Evolutionary conservation across 30 jellyfish, hydroid and myxozoan genomes (phyloP).

Genomic region (Catostylus mosaicus): DNA sequence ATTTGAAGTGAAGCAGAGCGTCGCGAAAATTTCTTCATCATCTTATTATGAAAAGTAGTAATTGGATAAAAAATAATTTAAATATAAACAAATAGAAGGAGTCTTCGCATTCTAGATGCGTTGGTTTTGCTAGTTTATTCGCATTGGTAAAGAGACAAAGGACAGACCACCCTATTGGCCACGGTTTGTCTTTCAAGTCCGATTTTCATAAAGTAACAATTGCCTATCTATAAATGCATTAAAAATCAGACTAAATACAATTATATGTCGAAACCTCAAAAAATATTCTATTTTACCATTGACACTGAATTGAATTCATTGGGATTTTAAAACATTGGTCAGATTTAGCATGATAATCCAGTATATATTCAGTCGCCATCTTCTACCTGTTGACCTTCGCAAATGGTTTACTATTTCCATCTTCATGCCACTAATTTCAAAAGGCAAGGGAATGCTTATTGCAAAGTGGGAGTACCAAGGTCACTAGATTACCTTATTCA

Average conservation of each 20-base stretch:
- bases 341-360: not conserved
- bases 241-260: conserved; percentile 2
- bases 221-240: not conserved
- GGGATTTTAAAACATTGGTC: not conserved
- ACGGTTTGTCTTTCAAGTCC: not conserved
- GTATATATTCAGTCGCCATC: not conserved
- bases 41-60: not conserved
- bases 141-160: not conserved
- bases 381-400: not conserved
- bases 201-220: not conserved
- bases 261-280: conserved; percentile 5
- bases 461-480: too few species aligned
- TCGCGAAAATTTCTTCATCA: not conserved
- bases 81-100: not conserved
- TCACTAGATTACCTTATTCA: too few species aligned
- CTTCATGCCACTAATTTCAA: not conserved
- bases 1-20: not conserved
- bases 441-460: too few species aligned
- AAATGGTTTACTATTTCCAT: not conserved
- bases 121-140: not conserved
- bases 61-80: conserved; percentile 2
- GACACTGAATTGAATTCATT: not conserved
- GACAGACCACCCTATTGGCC: conserved; percentile 13
- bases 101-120: not conserved
- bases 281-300: not conserved